A percentile compares a stretch with the other conserved stretches of the same genome.
Evolutionary conservation across 2,797 vertebrate species (phyloP).

Genomic region (Myiotriccus ornatus): DNA sequence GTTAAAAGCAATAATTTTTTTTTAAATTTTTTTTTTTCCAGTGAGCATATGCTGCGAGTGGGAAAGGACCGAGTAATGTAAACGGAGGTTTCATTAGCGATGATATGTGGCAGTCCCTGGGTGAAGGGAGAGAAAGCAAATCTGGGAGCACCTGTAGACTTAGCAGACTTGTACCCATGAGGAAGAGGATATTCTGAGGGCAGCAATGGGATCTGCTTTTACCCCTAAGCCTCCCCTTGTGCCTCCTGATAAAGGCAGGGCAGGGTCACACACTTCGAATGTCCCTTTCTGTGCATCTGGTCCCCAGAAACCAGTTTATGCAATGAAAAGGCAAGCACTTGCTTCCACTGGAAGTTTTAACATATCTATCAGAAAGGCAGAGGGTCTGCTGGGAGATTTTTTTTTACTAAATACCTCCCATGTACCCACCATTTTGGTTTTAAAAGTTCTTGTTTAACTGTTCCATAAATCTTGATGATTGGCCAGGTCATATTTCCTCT

Average conservation of each 20-base stretch:
- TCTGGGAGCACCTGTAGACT: neutral
- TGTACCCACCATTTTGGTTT: neutral
- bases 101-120: neutral
- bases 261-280: neutral
- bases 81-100: constrained; percentile 61
- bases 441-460: neutral
- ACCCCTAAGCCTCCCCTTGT: neutral
- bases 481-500: neutral
- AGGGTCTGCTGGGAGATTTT: neutral
- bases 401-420: neutral
- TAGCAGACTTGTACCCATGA: neutral
- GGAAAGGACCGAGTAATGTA: constrained; percentile 52
- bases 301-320: neutral
- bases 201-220: neutral
- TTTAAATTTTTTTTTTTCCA: constrained; percentile 36
- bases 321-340: neutral
- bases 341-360: neutral
- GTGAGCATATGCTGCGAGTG: constrained; percentile 61
- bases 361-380: neutral
- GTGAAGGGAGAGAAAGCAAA: constrained; percentile 34
- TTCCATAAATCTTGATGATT: neutral
- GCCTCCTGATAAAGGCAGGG: accelerated
- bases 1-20: constrained; percentile 32
- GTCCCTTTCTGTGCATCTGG: neutral
- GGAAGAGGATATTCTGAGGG: neutral